Conservation (phyloP, 2,797 vertebrate species). For the Tauraco hartlaubi region DNA sequence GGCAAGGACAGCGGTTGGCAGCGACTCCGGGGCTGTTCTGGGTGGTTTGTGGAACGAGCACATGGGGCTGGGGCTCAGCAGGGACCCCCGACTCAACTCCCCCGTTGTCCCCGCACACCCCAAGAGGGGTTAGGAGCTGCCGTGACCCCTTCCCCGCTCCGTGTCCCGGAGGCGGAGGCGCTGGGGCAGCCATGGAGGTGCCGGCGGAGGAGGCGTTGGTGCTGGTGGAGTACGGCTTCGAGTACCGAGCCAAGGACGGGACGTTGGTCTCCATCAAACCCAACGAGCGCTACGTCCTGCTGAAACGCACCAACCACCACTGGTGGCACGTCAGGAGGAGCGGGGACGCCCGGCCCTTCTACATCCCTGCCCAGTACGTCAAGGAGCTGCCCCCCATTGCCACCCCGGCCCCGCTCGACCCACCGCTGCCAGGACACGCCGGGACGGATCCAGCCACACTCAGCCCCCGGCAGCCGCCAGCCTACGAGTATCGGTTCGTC, state of each 20-base stretch:
- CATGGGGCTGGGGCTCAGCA: accelerated
- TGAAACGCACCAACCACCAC: constrained; percentile 81
- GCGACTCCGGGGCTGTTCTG: neutral
- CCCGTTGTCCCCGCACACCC: accelerated
- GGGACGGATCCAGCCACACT: neutral
- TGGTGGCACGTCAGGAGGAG: constrained; percentile 84
- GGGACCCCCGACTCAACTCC: accelerated
- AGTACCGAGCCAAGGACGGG: constrained; percentile 81
- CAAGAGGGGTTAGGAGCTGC: neutral
- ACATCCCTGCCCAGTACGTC: constrained; percentile 84
- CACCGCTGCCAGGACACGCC: accelerated
- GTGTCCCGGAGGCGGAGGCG: constrained; percentile 36
- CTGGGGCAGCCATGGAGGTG: constrained; percentile 64
- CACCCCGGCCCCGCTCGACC: neutral
- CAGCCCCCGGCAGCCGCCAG: neutral
- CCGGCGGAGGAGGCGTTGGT: constrained; percentile 76
- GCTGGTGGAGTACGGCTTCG: constrained; percentile 83
- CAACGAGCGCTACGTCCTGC: constrained; percentile 82
- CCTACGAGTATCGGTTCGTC: constrained; percentile 77
- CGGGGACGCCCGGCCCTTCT: constrained; percentile 77
- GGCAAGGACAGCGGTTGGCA: neutral
- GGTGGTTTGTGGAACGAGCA: neutral
- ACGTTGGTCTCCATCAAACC: constrained; percentile 79
- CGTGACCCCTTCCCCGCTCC: neutral
- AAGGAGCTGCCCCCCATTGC: constrained; percentile 77